Evolutionary conservation across 2,888 invertebrate genomes (phyloP).

Genomic region (Aromia moschata): DNA sequence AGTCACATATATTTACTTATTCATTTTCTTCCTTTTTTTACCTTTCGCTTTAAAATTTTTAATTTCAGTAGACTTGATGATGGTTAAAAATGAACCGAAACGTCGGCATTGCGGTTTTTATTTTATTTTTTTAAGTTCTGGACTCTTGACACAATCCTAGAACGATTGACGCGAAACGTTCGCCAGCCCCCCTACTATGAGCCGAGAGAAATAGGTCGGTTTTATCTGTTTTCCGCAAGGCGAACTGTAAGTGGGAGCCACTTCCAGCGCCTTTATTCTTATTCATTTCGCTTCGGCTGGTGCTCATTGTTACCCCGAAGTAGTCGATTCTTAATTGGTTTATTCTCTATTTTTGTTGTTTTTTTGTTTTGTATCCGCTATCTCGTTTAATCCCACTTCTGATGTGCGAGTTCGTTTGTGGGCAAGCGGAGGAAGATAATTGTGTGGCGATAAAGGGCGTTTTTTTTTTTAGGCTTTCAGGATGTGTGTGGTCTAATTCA

Average conservation of each 20-base stretch:
- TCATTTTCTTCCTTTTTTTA: too few relatives aligned
- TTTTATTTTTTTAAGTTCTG: too few relatives aligned
- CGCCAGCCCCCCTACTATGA: too few relatives aligned
- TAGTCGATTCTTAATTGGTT: conserved; percentile 25
- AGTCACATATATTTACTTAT: too few relatives aligned
- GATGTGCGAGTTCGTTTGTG: neutral
- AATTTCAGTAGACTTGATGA: too few relatives aligned
- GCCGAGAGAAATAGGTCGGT: conserved; percentile 25
- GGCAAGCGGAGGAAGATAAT: neutral
- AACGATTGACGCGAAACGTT: too few relatives aligned
- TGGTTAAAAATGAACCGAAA: too few relatives aligned
- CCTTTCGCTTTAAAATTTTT: too few relatives aligned
- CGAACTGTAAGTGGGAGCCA: conserved; percentile 51
- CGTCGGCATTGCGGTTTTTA: too few relatives aligned
- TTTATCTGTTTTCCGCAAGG: conserved; percentile 57
- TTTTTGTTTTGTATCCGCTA: conserved; percentile 1
- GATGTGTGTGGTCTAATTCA: neutral
- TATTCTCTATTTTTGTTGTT: conserved; percentile 21
- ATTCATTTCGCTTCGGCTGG: conserved; percentile 28
- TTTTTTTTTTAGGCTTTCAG: neutral
- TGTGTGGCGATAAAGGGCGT: too few relatives aligned
- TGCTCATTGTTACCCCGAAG: conserved; percentile 4
- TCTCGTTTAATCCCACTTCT: neutral
- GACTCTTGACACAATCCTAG: too few relatives aligned
- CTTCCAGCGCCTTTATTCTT: conserved; percentile 32